phyloP scores from a whole-genome alignment of 2,888 invertebrate genomes.

The Drepanosiphum platanoidis region DNA sequence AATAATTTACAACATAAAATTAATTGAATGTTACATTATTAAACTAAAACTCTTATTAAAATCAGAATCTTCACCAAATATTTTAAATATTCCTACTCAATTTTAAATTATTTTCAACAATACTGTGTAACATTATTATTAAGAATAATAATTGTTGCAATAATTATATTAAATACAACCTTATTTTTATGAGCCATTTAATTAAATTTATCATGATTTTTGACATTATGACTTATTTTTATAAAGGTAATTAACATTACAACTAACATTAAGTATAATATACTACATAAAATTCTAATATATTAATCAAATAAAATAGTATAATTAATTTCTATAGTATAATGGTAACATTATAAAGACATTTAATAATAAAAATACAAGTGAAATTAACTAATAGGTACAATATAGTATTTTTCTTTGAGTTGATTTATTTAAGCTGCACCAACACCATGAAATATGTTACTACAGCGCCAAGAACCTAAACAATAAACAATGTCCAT shows the following conservation, averaged over 20 bases:
- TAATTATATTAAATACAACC: not conserved
- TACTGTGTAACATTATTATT: not conserved
- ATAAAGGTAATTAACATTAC: not conserved
- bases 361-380: not conserved
- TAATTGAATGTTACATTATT: not conserved
- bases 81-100: not conserved
- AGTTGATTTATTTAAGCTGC: conserved; percentile 76
- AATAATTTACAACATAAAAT: not conserved
- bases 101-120: not conserved
- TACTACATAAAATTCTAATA: not conserved
- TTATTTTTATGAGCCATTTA: not conserved
- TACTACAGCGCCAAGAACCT: conserved; percentile 88
- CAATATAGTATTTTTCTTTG: conserved; percentile 6
- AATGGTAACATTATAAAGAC: conserved; percentile 24
- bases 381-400: not conserved
- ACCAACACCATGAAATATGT: conserved; percentile 93
- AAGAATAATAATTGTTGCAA: not conserved
- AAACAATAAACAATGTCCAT: conserved; percentile 65
- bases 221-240: not conserved
- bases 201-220: not conserved
- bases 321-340: not conserved
- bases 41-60: not conserved
- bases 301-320: not conserved
- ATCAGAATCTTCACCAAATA: not conserved
- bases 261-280: not conserved